Conservation (phyloP, 2,888 invertebrate genomes). For the Xiphydria camelus region DNA sequence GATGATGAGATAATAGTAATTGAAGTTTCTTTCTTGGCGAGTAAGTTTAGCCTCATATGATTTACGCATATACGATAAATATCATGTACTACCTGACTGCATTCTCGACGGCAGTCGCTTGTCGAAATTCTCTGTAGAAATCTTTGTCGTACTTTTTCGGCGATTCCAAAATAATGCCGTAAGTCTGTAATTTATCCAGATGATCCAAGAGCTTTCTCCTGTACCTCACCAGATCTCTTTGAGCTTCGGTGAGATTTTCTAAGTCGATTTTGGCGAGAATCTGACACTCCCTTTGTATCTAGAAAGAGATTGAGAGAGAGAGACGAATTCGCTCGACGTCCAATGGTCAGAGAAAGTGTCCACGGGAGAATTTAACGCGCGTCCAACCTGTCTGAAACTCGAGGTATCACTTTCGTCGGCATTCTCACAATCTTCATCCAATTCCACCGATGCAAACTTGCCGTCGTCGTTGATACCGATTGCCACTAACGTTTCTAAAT, state of each 20-base stretch:
- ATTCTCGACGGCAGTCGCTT: slow-evolving; percentile 66
- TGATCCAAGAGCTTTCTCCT: slow-evolving; percentile 71
- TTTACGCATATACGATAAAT: no score
- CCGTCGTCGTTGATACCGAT: slow-evolving; percentile 52
- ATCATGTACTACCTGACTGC: slow-evolving; percentile 63
- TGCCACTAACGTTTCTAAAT: slow-evolving; percentile 66
- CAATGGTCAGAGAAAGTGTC: not conserved
- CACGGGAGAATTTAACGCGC: not conserved
- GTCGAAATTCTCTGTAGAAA: slow-evolving; percentile 71
- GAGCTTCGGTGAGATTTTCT: slow-evolving; percentile 65
- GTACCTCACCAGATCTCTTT: slow-evolving; percentile 69
- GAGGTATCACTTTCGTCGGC: slow-evolving; percentile 23
- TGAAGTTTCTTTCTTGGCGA: no score
- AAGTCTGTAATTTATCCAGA: slow-evolving; percentile 70
- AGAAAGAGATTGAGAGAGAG: no score
- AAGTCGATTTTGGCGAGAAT: slow-evolving; percentile 55
- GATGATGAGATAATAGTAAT: no score
- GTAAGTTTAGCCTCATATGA: no score
- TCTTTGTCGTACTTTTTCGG: slow-evolving; percentile 65
- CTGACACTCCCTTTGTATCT: slow-evolving; percentile 49
- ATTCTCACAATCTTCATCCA: slow-evolving; percentile 32
- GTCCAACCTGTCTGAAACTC: slow-evolving; percentile 25
- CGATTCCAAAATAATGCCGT: slow-evolving; percentile 63
- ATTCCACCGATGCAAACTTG: slow-evolving; percentile 38
- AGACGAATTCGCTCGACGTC: no score